Conservation (phyloP, 35 echinoderm and acorn worm species). For the Diadema setosum region DNA sequence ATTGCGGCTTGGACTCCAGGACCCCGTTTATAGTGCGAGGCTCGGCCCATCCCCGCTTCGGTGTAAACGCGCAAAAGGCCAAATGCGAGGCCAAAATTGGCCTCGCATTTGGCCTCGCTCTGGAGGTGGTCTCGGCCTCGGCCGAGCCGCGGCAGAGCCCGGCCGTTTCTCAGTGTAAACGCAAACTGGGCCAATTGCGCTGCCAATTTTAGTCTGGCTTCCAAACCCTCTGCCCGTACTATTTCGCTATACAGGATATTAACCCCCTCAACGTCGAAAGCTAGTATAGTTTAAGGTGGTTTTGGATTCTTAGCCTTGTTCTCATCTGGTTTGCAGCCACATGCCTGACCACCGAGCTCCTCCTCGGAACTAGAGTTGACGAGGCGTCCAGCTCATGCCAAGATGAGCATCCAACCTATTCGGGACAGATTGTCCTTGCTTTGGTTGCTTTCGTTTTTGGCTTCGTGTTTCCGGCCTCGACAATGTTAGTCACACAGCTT, state of each 20-base stretch:
- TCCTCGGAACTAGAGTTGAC: conserved; percentile 10
- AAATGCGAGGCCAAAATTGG: conserved; percentile 39
- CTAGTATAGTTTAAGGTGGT: conserved; percentile 65
- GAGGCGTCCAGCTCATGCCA: background rate
- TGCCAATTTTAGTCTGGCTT: no score
- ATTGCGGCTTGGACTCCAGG: conserved; percentile 23
- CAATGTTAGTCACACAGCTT: conserved; percentile 40
- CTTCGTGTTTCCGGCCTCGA: conserved; percentile 70
- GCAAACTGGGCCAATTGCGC: no score
- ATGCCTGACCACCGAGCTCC: conserved; percentile 24
- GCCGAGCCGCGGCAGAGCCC: conserved; percentile 58
- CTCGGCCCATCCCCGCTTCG: conserved; percentile 58
- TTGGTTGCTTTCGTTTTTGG: conserved; percentile 39
- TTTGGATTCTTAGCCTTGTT: conserved; percentile 17
- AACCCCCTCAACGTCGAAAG: background rate
- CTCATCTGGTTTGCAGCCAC: conserved; percentile 37
- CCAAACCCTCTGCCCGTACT: no score
- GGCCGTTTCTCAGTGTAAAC: background rate
- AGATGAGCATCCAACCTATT: background rate
- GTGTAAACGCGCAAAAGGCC: conserved; percentile 55
- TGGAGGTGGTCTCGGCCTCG: conserved; percentile 67
- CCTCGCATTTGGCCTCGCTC: conserved; percentile 70
- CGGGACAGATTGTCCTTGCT: conserved; percentile 29
- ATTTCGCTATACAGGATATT: no score
- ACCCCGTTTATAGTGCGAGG: no score